Evolutionary conservation across 2,113 vertebrate genomes (phyloP).

Genomic region (Hippocampus guttulatus): DNA sequence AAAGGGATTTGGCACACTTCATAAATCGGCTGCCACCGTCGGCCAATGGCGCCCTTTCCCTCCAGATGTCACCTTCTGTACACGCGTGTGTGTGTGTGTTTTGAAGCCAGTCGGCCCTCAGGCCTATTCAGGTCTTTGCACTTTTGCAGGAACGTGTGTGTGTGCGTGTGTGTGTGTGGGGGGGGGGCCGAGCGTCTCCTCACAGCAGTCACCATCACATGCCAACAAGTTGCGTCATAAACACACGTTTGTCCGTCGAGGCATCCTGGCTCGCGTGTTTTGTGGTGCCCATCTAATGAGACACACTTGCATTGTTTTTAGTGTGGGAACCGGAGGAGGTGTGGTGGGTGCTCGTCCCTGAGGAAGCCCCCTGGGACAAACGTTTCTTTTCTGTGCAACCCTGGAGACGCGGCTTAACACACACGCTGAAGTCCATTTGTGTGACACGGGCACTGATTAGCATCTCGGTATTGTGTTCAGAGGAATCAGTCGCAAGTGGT

Average conservation of each 20-base stretch:
- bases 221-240: neutral
- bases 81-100: no score
- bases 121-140: no score
- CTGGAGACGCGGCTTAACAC: neutral
- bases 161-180: no score
- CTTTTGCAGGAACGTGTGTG: no score
- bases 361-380: neutral
- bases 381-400: neutral
- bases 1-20: conserved; percentile 31
- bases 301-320: neutral
- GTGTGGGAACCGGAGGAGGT: neutral
- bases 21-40: conserved; percentile 4
- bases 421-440: neutral
- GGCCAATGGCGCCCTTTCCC: conserved; percentile 31
- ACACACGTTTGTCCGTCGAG: neutral
- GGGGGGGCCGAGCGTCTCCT: neutral
- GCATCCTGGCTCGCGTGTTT: neutral
- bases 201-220: neutral
- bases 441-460: neutral
- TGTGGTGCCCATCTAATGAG: neutral
- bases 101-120: no score
- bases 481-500: neutral
- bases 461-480: neutral
- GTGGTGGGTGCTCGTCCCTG: neutral
- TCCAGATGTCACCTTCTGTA: conserved; percentile 46